Evolutionary conservation across 1,140 invertebrate species (phyloP), one percentile per base, ranked within the genome.

Genomic region (Saccostrea cuccullata): DNA sequence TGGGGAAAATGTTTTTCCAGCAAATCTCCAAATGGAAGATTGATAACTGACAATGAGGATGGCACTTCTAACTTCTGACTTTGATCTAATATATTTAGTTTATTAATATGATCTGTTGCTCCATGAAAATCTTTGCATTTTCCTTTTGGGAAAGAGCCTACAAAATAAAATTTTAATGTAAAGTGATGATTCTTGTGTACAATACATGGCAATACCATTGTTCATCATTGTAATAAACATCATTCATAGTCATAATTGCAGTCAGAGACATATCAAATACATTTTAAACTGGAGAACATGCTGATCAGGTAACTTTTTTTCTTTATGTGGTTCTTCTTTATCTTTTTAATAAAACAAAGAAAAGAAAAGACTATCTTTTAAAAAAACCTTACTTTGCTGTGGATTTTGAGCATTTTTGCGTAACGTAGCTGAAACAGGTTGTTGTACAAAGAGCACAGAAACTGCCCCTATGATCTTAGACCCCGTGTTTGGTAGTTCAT

Each of bases 391-490:
- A 64, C 58, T 64, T 64, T 64, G 58, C n/a, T 20, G 58, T 15
- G 17, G 15, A n/a, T 17, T 64, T 64, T 64, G 58, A 64, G 58
- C 6, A 64, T 64, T 64, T 64, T 64, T 64, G 58, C 58, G n/a
- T n/a, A 30, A 26, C 30, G 23, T 30, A 30, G 70, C 26, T 77
- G 26, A 12, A 77, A 77, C 70, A 77, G 70, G 70, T 77, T 26
- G 70, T 77, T 77, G 70, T 12, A 77, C 70, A 77, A 77, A 77
- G 5, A 77, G 70, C 23, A 77, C 70, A 77, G 70, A 77, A 26
- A 77, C 70, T 30, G 30, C 70, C 1, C 70, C 70, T 12, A 77
- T 77, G 30, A 77, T 77, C 26, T 77, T 77, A 36, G 70, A 77
- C 30, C 70, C 70, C 15, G 70, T 77, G 8, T 77, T 23, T 30